These are phyloP conservation scores for Aphelenchoides besseyi DNA, from an alignment of 1,140 invertebrate species.

Conservation along the genomic window DNA sequence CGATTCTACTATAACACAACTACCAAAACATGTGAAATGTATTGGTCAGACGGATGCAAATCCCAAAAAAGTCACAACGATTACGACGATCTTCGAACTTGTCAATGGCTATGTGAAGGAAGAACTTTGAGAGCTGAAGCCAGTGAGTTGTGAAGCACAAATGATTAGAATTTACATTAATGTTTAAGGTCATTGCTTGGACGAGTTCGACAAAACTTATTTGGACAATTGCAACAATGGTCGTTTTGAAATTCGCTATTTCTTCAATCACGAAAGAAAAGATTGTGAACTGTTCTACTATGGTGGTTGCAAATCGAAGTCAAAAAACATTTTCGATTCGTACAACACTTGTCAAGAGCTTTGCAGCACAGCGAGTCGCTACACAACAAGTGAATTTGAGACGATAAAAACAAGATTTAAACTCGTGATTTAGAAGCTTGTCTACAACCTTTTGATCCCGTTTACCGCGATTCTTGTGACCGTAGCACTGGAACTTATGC, in stretches of 20 bases:
- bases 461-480: constrained; percentile 41
- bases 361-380: constrained; percentile 29
- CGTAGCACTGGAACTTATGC: constrained; percentile 32
- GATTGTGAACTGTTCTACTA: constrained; percentile 39
- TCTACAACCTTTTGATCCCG: constrained; percentile 45
- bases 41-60: constrained; percentile 50
- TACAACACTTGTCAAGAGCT: constrained; percentile 29
- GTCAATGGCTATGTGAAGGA: constrained; percentile 53
- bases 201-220: constrained; percentile 50
- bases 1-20: constrained; percentile 50
- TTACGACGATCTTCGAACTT: constrained; percentile 45
- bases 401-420: background rate
- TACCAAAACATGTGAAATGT: constrained; percentile 42
- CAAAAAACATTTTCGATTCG: constrained; percentile 29
- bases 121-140: constrained; percentile 22
- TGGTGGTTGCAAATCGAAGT: constrained; percentile 35
- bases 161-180: background rate
- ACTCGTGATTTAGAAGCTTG: constrained; percentile 42
- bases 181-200: constrained; percentile 47
- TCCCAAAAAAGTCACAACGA: constrained; percentile 37
- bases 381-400: constrained; percentile 8
- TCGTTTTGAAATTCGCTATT: constrained; percentile 47
- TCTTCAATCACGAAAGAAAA: constrained; percentile 49
- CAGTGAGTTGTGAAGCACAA: constrained; percentile 31
- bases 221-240: constrained; percentile 47